Evolutionary conservation across 2,113 vertebrate genomes (phyloP).

Genomic region (Hemibagrus wyckioides): DNA sequence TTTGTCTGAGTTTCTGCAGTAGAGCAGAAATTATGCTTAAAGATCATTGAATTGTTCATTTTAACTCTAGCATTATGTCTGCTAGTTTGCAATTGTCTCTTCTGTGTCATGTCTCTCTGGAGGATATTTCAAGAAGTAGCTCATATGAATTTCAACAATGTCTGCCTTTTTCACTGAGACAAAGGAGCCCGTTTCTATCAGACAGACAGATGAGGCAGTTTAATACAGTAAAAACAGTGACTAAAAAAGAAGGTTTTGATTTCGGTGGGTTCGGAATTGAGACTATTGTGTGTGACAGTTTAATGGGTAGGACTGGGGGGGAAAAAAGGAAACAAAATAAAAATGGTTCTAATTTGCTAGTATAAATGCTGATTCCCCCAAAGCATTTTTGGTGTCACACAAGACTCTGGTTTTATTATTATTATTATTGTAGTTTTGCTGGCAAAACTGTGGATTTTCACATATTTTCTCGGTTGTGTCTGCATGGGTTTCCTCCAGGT

Average conservation of each 20-base stretch:
- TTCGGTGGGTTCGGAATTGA: neutral
- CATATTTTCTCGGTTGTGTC: too few relatives aligned
- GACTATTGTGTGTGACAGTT: neutral
- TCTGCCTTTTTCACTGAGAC: constrained; percentile 6
- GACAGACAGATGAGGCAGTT: neutral
- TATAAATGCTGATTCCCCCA: neutral
- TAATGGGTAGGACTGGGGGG: neutral
- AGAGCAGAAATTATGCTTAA: constrained; percentile 41
- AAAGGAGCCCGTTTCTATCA: neutral
- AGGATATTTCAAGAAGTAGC: constrained; percentile 10
- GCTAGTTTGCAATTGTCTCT: constrained; percentile 27
- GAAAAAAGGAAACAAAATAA: too few relatives aligned
- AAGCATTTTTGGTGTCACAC: too few relatives aligned
- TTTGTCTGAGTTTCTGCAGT: constrained; percentile 36
- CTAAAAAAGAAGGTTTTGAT: neutral
- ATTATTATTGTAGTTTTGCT: too few relatives aligned
- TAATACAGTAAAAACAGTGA: constrained; percentile 11
- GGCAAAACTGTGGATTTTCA: too few relatives aligned
- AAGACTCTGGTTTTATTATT: too few relatives aligned
- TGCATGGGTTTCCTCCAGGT: too few relatives aligned
- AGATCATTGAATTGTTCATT: constrained; percentile 32
- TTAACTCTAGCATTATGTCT: constrained; percentile 27
- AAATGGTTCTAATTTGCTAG: neutral
- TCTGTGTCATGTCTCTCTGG: constrained; percentile 27
- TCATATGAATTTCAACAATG: constrained; percentile 25